These are phyloP conservation scores for Hetaerina titia DNA, from an alignment of 2,888 invertebrate genomes.

Conservation along the genomic window DNA sequence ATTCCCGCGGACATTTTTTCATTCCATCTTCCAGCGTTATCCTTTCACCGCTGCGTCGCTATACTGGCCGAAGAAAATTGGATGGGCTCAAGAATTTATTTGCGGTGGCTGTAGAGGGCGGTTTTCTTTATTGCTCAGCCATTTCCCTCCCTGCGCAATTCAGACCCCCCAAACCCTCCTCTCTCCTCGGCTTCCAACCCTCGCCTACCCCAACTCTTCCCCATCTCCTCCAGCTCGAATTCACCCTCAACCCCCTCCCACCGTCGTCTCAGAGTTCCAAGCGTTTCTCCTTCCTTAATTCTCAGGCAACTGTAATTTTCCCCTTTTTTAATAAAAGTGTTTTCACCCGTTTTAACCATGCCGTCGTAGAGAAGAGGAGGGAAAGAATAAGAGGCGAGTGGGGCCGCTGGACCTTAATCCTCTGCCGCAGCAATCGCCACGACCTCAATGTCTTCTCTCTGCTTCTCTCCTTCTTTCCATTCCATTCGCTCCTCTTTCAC, in stretches of 20 bases:
- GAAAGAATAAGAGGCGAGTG: neutral
- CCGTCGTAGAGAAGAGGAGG: conserved; percentile 18
- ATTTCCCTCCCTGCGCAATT: conserved; percentile 64
- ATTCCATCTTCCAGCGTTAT: conserved; percentile 39
- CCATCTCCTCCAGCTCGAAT: neutral
- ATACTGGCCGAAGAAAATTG: conserved; percentile 64
- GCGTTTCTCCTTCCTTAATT: conserved; percentile 50
- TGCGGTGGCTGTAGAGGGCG: conserved; percentile 67
- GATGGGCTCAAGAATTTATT: conserved; percentile 67
- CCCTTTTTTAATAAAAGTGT: conserved; percentile 65
- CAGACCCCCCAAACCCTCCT: neutral
- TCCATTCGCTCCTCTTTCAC: neutral
- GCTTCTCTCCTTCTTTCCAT: neutral
- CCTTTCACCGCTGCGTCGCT: conserved; percentile 30
- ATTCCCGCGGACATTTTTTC: conserved; percentile 48
- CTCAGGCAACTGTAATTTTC: conserved; percentile 64
- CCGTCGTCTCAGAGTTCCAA: neutral
- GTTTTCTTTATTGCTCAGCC: conserved; percentile 66
- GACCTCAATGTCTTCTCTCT: neutral
- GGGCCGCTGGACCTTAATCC: conserved; percentile 36
- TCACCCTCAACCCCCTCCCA: neutral
- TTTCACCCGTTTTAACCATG: conserved; percentile 55
- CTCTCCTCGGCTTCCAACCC: neutral
- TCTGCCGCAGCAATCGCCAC: conserved; percentile 39
- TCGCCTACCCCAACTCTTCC: neutral